phyloP scores from a whole-genome alignment of 2,888 invertebrate species.

The Apamea crenata region DNA sequence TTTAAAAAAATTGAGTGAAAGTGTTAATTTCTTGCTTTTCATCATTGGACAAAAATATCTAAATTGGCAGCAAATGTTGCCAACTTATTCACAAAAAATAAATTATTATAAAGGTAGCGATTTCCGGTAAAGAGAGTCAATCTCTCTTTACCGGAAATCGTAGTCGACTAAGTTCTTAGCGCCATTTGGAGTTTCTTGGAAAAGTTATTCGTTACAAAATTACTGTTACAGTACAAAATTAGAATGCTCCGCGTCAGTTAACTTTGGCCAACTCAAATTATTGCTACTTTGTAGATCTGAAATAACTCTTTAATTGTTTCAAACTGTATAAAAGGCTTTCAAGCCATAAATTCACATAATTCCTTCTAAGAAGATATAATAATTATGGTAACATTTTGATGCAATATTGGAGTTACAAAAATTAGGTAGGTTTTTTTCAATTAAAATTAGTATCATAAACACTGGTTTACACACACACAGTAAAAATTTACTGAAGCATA shows the following conservation, averaged over 20 bases:
- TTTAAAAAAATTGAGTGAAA: background rate
- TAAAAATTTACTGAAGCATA: background rate
- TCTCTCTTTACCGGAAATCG: slow-evolving; percentile 40
- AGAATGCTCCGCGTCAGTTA: slow-evolving; percentile 59
- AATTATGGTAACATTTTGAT: background rate
- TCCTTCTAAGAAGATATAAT: background rate
- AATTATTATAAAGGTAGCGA: slow-evolving; percentile 24
- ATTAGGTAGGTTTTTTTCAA: background rate
- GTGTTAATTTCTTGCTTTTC: background rate
- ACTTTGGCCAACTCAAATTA: slow-evolving; percentile 62
- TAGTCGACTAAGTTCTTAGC: slow-evolving; percentile 43
- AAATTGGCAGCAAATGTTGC: background rate
- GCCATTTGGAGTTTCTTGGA: slow-evolving; percentile 59
- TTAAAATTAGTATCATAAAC: background rate
- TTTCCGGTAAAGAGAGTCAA: no score
- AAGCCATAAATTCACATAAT: slow-evolving; percentile 31
- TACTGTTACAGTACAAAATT: slow-evolving; percentile 60
- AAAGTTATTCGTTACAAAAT: slow-evolving; percentile 60
- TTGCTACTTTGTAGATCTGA: slow-evolving; percentile 66
- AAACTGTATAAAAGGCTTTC: slow-evolving; percentile 52
- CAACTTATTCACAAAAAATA: background rate
- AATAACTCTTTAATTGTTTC: slow-evolving; percentile 64
- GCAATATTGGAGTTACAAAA: background rate
- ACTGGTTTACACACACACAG: background rate
- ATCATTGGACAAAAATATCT: background rate